Conservation (phyloP, 2,888 invertebrate species). For the Hemithea aestivaria region DNA sequence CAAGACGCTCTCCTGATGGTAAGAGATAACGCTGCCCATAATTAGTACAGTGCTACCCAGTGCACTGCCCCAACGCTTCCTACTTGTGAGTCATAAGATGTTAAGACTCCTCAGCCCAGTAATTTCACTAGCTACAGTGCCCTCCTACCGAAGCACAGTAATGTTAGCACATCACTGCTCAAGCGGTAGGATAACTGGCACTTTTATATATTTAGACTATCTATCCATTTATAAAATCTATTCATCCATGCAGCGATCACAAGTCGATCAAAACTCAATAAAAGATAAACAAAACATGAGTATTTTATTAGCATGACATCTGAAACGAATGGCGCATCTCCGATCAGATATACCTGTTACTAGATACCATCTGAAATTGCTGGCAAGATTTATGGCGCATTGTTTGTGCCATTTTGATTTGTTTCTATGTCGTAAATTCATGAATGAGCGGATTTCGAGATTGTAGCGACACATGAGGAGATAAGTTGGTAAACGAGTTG, state of each 20-base stretch:
- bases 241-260: conserved; percentile 5
- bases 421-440: conserved; percentile 56
- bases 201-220: too few relatives aligned
- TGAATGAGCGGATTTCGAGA: conserved; percentile 51
- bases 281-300: conserved; percentile 19
- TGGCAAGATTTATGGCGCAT: conserved; percentile 59
- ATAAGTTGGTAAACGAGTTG: conserved; percentile 28
- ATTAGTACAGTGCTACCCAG: too few relatives aligned
- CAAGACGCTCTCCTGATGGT: too few relatives aligned
- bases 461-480: conserved; percentile 29
- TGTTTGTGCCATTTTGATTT: conserved; percentile 65
- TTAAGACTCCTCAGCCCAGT: too few relatives aligned
- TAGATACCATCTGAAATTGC: conserved; percentile 68
- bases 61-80: too few relatives aligned
- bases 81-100: too few relatives aligned
- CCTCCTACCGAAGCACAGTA: too few relatives aligned
- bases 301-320: conserved; percentile 25
- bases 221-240: too few relatives aligned
- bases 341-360: conserved; percentile 43
- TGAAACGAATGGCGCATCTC: conserved; percentile 22
- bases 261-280: conserved; percentile 9
- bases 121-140: too few relatives aligned
- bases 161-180: too few relatives aligned
- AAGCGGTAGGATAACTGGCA: too few relatives aligned
- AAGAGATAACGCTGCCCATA: too few relatives aligned